Evolutionary conservation across 2,888 invertebrate species (phyloP).

Genomic region (Brachynemurus nebulosus): DNA sequence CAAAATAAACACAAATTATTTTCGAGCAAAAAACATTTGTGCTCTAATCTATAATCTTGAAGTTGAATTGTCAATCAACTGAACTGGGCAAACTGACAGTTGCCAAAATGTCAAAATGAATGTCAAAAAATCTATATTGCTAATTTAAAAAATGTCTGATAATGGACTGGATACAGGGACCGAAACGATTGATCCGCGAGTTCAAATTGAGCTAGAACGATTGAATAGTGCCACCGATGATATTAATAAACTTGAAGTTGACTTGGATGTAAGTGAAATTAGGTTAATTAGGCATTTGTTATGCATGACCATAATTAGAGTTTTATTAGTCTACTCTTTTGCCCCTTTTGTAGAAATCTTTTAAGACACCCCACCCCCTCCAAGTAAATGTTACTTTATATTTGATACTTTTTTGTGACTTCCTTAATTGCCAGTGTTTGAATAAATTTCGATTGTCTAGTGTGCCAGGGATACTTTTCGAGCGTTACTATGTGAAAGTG

Average conservation of each 20-base stretch:
- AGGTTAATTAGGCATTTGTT: not conserved
- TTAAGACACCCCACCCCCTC: no score
- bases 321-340: no score
- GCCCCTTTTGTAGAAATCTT: no score
- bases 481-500: slow-evolving; percentile 67
- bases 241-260: slow-evolving; percentile 81
- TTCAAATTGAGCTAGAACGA: slow-evolving; percentile 78
- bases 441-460: slow-evolving; percentile 28
- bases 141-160: slow-evolving; percentile 36
- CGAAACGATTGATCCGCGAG: slow-evolving; percentile 68
- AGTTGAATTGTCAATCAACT: no score
- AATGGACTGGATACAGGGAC: slow-evolving; percentile 40
- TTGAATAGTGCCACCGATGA: slow-evolving; percentile 85
- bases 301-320: no score
- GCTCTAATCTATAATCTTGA: no score
- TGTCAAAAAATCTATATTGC: not conserved
- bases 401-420: no score
- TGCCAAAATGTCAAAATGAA: not conserved
- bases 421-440: not conserved
- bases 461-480: slow-evolving; percentile 74
- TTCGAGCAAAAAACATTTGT: no score
- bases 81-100: no score
- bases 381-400: no score
- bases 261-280: slow-evolving; percentile 53
- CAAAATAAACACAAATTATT: no score